A percentile compares a stretch with the other conserved stretches of the same genome.
phyloP scores from a whole-genome alignment of 1,140 invertebrate genomes.

The Drosophila sechellia region DNA sequence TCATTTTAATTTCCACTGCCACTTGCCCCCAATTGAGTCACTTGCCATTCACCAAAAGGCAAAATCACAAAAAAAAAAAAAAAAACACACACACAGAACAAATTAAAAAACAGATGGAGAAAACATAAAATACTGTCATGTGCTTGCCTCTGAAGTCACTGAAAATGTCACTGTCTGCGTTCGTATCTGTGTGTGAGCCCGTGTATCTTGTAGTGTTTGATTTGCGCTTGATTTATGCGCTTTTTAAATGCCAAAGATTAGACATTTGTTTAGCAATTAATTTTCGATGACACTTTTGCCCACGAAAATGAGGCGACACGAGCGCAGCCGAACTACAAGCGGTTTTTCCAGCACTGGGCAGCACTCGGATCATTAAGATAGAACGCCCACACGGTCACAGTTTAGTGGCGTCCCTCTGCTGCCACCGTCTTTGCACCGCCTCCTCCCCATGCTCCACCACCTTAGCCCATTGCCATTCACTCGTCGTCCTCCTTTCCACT shows the following conservation, averaged over 20 bases:
- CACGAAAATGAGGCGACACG: slow-evolving; percentile 50
- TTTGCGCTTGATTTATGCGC: slow-evolving; percentile 80
- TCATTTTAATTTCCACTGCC: slow-evolving; percentile 51
- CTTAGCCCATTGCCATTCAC: slow-evolving; percentile 14
- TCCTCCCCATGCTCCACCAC: neutral
- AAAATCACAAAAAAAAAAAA: slow-evolving; percentile 1
- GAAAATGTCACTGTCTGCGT: slow-evolving; percentile 9
- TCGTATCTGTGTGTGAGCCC: slow-evolving; percentile 5
- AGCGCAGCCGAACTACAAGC: neutral
- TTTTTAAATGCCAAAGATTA: slow-evolving; percentile 83
- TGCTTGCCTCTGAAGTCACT: slow-evolving; percentile 28
- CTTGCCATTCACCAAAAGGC: slow-evolving; percentile 44
- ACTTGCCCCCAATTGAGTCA: slow-evolving; percentile 59
- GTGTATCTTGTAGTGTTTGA: slow-evolving; percentile 59
- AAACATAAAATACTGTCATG: slow-evolving; percentile 52
- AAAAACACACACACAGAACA: neutral
- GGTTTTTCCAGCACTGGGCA: neutral
- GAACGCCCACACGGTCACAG: slow-evolving; percentile 26
- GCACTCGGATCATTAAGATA: slow-evolving; percentile 25
- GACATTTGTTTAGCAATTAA: slow-evolving; percentile 82
- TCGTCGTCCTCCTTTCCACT: slow-evolving; percentile 9
- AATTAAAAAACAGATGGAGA: slow-evolving; percentile 17
- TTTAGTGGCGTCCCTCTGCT: slow-evolving; percentile 29
- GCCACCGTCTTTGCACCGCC: slow-evolving; percentile 18
- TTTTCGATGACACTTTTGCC: slow-evolving; percentile 71